Conservation (phyloP, 2,888 invertebrate species). For the Lycia hirtaria region DNA sequence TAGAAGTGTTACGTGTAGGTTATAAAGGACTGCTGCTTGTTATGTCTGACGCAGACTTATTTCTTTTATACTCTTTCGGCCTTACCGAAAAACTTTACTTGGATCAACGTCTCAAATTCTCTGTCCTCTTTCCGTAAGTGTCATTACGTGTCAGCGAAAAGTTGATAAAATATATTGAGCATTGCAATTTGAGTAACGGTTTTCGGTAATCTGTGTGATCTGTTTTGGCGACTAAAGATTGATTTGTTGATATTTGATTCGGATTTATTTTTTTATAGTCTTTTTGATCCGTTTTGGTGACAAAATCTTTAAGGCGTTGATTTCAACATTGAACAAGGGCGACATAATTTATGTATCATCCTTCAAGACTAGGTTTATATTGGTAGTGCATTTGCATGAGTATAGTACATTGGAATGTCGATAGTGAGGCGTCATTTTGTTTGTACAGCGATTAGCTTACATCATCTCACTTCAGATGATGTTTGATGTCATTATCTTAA, state of each 20-base stretch:
- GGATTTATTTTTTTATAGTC: conserved; percentile 12
- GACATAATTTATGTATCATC: background rate
- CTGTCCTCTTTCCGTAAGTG: too few relatives aligned
- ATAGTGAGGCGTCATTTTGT: conserved; percentile 17
- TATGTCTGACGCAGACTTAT: conserved; percentile 17
- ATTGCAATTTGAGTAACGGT: too few relatives aligned
- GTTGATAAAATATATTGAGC: too few relatives aligned
- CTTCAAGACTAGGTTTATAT: background rate
- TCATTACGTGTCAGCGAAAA: too few relatives aligned
- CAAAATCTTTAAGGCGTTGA: background rate
- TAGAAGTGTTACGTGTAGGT: conserved; percentile 23
- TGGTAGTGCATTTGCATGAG: conserved; percentile 12
- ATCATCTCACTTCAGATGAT: conserved; percentile 23
- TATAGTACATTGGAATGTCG: conserved; percentile 23
- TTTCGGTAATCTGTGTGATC: too few relatives aligned
- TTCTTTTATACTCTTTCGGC: too few relatives aligned
- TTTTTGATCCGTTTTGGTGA: conserved; percentile 9
- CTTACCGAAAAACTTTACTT: too few relatives aligned
- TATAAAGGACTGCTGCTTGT: conserved; percentile 19
- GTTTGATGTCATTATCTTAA: conserved; percentile 12
- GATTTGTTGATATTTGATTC: conserved; percentile 10
- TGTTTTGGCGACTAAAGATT: conserved; percentile 20
- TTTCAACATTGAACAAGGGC: conserved; percentile 1
- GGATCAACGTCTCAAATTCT: too few relatives aligned
- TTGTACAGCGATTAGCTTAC: conserved; percentile 26